These are phyloP conservation scores for Boloria selene DNA, from an alignment of 2,888 invertebrate genomes.

Conservation along the genomic window DNA sequence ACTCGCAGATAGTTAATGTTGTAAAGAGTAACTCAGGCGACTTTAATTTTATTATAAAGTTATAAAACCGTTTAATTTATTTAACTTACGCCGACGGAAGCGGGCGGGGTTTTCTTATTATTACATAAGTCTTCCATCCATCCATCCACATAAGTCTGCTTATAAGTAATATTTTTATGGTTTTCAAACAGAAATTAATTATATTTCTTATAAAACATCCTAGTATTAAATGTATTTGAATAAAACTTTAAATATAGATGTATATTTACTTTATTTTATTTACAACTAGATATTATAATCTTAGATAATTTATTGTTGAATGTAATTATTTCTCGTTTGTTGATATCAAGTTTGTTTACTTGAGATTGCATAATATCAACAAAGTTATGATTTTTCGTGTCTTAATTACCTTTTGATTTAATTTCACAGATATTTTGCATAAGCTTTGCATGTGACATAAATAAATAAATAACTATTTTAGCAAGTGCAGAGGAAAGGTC, in stretches of 20 bases:
- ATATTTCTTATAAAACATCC: slow-evolving; percentile 1
- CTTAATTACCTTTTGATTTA: background rate
- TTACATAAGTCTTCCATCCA: too few species aligned
- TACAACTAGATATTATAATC: slow-evolving; percentile 6
- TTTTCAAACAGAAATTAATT: background rate
- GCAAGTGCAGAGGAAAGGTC: background rate
- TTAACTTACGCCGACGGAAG: too few species aligned
- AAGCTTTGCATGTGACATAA: background rate
- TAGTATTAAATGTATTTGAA: slow-evolving; percentile 7
- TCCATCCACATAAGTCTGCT: too few species aligned
- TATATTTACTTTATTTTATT: slow-evolving; percentile 4
- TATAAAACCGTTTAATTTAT: too few species aligned
- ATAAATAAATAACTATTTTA: too few species aligned
- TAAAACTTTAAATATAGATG: slow-evolving; percentile 5
- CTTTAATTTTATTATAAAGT: too few species aligned
- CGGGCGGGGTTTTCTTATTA: too few species aligned
- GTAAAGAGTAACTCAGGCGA: too few species aligned
- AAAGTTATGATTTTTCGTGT: background rate
- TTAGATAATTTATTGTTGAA: slow-evolving; percentile 12
- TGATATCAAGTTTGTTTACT: background rate
- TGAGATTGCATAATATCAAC: background rate
- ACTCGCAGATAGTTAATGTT: too few species aligned
- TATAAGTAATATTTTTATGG: slow-evolving; percentile 1
- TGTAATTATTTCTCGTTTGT: background rate
- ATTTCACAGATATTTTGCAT: background rate